Evolutionary conservation across 2,888 invertebrate species (phyloP).

Genomic region (Lithosia quadra): DNA sequence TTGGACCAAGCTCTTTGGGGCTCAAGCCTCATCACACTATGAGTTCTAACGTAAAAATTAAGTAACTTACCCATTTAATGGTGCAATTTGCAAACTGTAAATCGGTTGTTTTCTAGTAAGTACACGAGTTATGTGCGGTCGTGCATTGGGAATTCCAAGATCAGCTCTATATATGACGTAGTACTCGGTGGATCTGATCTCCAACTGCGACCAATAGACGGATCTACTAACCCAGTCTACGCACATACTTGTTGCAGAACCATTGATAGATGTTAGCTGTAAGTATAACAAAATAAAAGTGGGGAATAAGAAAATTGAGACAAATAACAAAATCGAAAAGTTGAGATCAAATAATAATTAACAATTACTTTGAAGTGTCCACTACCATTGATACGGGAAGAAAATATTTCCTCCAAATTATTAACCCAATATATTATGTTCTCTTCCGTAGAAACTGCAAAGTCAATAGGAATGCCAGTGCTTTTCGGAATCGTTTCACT

Average conservation of each 20-base stretch:
- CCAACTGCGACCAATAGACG: constrained; percentile 93
- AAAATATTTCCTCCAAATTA: constrained; percentile 90
- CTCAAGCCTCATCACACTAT: neutral
- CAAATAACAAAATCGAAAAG: neutral
- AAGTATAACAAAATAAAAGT: neutral
- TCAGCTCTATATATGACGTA: constrained; percentile 89
- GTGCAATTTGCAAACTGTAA: constrained; percentile 91
- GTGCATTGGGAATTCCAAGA: constrained; percentile 86
- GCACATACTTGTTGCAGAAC: constrained; percentile 88
- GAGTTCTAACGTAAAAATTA: neutral
- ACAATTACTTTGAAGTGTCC: constrained; percentile 80
- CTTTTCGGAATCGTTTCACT: constrained; percentile 88
- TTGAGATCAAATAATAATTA: neutral
- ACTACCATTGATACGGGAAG: constrained; percentile 86
- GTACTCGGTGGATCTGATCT: constrained; percentile 75
- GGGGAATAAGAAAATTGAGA: neutral
- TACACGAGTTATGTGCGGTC: constrained; percentile 85
- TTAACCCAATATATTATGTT: constrained; percentile 94
- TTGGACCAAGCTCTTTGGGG: neutral
- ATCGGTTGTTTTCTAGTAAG: constrained; percentile 87
- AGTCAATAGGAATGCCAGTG: constrained; percentile 90
- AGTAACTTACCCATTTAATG: constrained; percentile 88
- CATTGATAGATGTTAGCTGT: constrained; percentile 80
- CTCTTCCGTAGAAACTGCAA: constrained; percentile 90
- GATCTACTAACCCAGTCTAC: constrained; percentile 96